A percentile compares a stretch with the other conserved stretches of the same genome.
Conservation (phyloP, 2,113 vertebrate species). For the Nanger granti region DNA sequence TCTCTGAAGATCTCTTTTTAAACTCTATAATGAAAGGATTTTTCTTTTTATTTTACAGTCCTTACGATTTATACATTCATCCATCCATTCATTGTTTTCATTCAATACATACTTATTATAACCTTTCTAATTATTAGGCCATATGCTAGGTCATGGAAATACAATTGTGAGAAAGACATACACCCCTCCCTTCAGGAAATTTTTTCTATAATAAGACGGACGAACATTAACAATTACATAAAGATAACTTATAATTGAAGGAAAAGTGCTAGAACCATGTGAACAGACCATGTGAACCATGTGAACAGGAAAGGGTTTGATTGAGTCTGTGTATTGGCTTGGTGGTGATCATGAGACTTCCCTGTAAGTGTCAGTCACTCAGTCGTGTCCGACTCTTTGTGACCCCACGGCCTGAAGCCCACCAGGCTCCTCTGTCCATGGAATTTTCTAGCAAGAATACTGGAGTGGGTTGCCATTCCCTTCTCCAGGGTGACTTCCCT, state of each 20-base stretch:
- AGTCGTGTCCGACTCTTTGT: not conserved
- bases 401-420: not conserved
- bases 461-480: not conserved
- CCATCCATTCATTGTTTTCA: not conserved
- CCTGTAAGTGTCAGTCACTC: not conserved
- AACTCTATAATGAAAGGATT: not conserved
- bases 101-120: not conserved
- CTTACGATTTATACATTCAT: not conserved
- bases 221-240: not conserved
- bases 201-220: not conserved
- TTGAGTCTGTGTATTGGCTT: not conserved
- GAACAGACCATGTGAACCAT: not conserved
- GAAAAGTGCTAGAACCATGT: not conserved
- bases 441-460: not conserved
- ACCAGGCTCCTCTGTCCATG: not conserved
- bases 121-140: not conserved
- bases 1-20: not conserved
- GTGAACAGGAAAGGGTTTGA: not conserved
- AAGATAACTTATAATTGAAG: not conserved
- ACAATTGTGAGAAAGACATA: not conserved
- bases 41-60: constrained; percentile 22
- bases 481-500: not conserved
- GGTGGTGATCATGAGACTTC: not conserved
- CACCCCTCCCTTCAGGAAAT: not conserved
- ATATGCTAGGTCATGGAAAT: not conserved